phyloP scores from a whole-genome alignment of 2,888 invertebrate species.

The Cremastobaeus sp. region DNA sequence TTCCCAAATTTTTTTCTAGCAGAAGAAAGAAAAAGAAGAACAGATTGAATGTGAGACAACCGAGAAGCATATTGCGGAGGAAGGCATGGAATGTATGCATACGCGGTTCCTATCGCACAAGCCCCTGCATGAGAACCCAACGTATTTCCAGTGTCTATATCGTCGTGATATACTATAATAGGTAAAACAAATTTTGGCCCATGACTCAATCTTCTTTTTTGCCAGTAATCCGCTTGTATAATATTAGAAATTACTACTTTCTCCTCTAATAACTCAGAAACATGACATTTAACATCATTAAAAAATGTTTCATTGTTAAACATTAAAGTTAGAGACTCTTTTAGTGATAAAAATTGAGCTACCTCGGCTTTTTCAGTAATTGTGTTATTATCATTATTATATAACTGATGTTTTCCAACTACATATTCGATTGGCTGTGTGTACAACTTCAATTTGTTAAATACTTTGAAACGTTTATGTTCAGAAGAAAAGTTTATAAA shows the following conservation, averaged over 20 bases:
- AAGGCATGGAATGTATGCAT: neutral
- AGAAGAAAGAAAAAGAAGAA: constrained; percentile 21
- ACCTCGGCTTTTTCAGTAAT: constrained; percentile 1
- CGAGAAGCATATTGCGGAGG: too few relatives aligned
- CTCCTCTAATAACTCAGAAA: constrained; percentile 21
- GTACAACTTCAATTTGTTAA: constrained; percentile 17
- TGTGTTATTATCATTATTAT: neutral
- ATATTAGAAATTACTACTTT: constrained; percentile 7
- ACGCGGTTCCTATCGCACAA: constrained; percentile 3
- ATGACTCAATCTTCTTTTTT: constrained; percentile 8
- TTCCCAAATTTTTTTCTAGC: constrained; percentile 36
- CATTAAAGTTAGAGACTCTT: constrained; percentile 13
- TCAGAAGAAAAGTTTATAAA: constrained; percentile 8
- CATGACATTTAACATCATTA: constrained; percentile 5
- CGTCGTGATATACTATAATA: constrained; percentile 10
- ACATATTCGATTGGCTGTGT: constrained; percentile 8
- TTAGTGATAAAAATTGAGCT: constrained; percentile 13
- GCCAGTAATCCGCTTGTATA: constrained; percentile 25
- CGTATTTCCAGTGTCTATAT: constrained; percentile 6
- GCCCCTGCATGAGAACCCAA: constrained; percentile 11
- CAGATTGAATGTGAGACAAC: constrained; percentile 23
- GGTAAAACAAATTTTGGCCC: constrained; percentile 14
- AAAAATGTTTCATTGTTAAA: constrained; percentile 15
- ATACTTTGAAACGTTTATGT: constrained; percentile 18
- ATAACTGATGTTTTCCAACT: constrained; percentile 15